A percentile compares a stretch with the other conserved stretches of the same genome.
phyloP scores from a whole-genome alignment of 2,888 invertebrate genomes.

The Rutpela maculata region DNA sequence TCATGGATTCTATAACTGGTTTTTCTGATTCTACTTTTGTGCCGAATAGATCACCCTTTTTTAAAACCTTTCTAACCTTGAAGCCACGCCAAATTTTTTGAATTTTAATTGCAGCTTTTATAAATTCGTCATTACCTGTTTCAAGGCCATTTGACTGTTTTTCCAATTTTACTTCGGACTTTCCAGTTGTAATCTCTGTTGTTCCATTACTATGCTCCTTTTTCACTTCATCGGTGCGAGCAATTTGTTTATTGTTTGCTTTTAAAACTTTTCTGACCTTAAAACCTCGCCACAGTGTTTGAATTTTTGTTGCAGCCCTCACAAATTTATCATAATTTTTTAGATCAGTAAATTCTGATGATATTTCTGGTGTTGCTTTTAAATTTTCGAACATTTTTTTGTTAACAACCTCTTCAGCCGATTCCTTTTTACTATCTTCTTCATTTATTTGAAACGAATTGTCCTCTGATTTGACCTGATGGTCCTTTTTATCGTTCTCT shows the following conservation, averaged over 20 bases:
- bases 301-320: slow-evolving; percentile 22
- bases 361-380: no score
- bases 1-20: slow-evolving; percentile 14
- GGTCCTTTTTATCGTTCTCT: no score
- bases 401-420: no score
- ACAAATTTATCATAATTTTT: background rate
- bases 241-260: background rate
- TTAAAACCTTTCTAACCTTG: slow-evolving; percentile 41
- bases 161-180: background rate
- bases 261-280: slow-evolving; percentile 4
- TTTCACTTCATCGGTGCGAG: background rate
- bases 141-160: background rate
- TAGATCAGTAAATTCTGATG: no score
- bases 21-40: slow-evolving; percentile 24
- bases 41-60: slow-evolving; percentile 29
- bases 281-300: slow-evolving; percentile 28
- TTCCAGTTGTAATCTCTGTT: background rate
- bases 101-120: slow-evolving; percentile 30
- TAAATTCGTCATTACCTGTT: slow-evolving; percentile 31
- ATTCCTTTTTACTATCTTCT: no score
- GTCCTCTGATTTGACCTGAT: no score
- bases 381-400: no score
- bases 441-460: no score
- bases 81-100: slow-evolving; percentile 51
- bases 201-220: background rate